Evolutionary conservation across 2,888 invertebrate species (phyloP), one percentile per base, ranked within the genome.

Genomic region (Gastrophysa polygoni): DNA sequence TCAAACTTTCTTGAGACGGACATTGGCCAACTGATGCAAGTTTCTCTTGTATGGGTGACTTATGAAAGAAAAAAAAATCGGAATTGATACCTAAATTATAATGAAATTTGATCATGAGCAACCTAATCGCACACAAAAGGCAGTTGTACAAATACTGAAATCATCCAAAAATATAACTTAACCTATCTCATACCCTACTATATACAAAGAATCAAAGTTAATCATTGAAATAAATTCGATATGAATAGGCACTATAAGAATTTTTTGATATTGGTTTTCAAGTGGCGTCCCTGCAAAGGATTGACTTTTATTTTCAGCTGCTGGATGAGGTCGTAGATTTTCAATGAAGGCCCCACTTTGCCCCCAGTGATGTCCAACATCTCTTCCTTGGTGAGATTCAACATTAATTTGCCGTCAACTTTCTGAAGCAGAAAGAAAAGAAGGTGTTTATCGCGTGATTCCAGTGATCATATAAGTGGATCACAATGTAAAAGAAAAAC

Each of bases 271-370:
- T 86, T 87, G 75, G 86, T 83, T 84, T 88, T 89, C 80, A 82
- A 80, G 67, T 83, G 83, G 72, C 87, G 84, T 74, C 89, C 87
- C 77, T 90, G 89, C 67, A 89, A 88, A 66, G 90, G 89, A 81
- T 90, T 90, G 67, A 91, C 89, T 85, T 93, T 92, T 80, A 89
- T 90, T 83, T 94, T 95, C 56, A 96, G 85, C 79, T 95, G 94
- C 77, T 95, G 93, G 77, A 97, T 93, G 69, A 97, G 87, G 83
- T 96, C 95, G 78, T 88, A 92, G 74, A 97, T 95, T 85, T 96
- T 96, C 63, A 97, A 82, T 16, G 96, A 95, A 6, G 96, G 96
- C 1, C 96, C 96, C 62, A 97, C 95, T 85, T 96, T 96, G 87
- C 93, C 95, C 71, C 93, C 92, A 20, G 95, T 89, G 67, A 95